Conservation (phyloP, 1,140 invertebrate genomes). For the Bradysia coprophila region DNA sequence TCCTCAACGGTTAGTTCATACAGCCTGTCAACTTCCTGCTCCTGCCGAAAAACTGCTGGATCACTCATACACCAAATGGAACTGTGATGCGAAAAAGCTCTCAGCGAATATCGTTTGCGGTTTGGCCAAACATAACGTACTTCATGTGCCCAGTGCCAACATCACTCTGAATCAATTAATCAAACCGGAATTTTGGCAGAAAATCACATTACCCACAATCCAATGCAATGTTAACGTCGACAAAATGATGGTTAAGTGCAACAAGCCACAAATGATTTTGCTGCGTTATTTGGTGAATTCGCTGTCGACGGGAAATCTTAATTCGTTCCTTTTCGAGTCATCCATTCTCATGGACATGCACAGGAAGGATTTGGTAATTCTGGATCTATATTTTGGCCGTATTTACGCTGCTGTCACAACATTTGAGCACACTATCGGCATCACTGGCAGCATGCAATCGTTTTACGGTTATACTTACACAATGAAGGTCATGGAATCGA, state of each 20-base stretch:
- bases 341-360: background rate
- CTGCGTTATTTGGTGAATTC: background rate
- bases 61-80: slow-evolving; percentile 21
- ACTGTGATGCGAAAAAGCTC: too few species aligned
- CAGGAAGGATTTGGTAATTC: background rate
- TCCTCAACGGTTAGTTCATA: slow-evolving; percentile 23
- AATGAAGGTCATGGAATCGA: too few species aligned
- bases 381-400: background rate
- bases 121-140: too few species aligned
- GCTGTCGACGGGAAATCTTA: background rate
- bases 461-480: too few species aligned
- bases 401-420: too few species aligned
- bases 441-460: too few species aligned
- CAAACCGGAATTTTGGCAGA: background rate
- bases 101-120: too few species aligned
- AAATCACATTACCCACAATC: background rate
- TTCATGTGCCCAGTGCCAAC: too few species aligned
- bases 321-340: background rate
- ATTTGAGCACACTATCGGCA: too few species aligned
- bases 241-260: background rate
- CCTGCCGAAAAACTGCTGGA: slow-evolving; percentile 26
- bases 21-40: slow-evolving; percentile 27
- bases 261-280: background rate
- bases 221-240: background rate
- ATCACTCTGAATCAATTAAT: too few species aligned